Base-by-base conservation (phyloP, 1,140 invertebrate species). In the Aphidius gifuensis region DNA sequence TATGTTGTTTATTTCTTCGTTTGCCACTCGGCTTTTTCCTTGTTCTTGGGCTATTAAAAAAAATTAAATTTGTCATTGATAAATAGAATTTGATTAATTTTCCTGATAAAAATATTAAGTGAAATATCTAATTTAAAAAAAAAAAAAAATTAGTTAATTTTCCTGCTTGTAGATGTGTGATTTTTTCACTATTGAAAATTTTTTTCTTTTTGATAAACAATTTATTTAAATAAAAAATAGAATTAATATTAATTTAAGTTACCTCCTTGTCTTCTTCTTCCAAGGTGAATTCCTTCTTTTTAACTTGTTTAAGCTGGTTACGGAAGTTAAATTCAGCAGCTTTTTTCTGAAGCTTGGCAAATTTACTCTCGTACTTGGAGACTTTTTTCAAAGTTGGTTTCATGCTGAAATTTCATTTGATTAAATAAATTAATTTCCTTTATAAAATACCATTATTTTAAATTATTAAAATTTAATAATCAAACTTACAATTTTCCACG, bases 301-400 rank as follows among this genome's bases (percentile, higher is more conserved):
- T 97, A 70, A 98, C 94, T 74, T 94, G 92, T 84, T 99, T 99
- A 76, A 99, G 88, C 83, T 97, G 95, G 82, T 96, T 95, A 84
- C 96, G 92, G 94, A 99, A 99, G 88, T 98, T 97, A 84, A 97
- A 95, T 83, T 97, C 94, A 70, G 94, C 92, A 57, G 93, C 93
- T 85, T 96, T 96, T 90, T 96, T 97, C 85, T 97, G 93, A 64
- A 96, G 88, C 82, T 96, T 96, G 80, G 93, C 93, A 84, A 97
- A 96, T 87, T 99, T 99, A 88, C 96, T 97, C 85, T 99, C 97
- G 85, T 98, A 99, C 87, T 99, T 99, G 82, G 97, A 98, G 58
- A 99, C 96, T 87, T 99, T 99, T 85, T 98, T 98, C 78, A 99
- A 84, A 68, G 97, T 93, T 76, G 97, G 97, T 84, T 99, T 99